Evolutionary conservation across 2,113 vertebrate species (phyloP).

Genomic region (Upupa epops): DNA sequence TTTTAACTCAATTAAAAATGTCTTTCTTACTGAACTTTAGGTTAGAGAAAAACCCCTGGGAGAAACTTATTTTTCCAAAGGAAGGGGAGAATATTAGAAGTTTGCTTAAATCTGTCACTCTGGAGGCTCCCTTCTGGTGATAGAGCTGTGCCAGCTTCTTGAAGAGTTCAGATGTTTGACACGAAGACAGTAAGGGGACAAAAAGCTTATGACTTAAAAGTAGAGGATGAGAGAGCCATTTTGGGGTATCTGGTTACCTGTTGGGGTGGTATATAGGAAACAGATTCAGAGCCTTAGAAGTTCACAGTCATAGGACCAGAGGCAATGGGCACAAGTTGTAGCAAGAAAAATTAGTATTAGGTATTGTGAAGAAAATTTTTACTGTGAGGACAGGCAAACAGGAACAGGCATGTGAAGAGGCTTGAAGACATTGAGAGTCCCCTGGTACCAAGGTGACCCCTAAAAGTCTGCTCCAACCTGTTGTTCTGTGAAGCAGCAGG

Average conservation of each 20-base stretch:
- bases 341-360: neutral
- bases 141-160: neutral
- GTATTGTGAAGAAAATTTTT: neutral
- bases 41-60: neutral
- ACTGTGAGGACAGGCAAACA: neutral
- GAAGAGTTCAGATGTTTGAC: neutral
- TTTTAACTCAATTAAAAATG: neutral
- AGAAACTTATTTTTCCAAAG: neutral
- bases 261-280: fast-evolving
- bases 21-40: neutral
- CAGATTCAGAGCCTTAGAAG: neutral
- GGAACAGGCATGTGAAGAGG: neutral
- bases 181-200: neutral
- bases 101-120: neutral
- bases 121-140: neutral
- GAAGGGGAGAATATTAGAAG: neutral
- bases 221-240: neutral
- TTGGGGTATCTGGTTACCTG: neutral
- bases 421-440: neutral
- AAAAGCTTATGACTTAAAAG: neutral
- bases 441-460: neutral
- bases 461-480: neutral
- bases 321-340: fast-evolving
- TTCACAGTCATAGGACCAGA: neutral
- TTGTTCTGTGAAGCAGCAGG: neutral